A percentile compares a stretch with the other conserved stretches of the same genome.
phyloP scores from a whole-genome alignment of 2,797 vertebrate species.

The Bradypodion pumilum region DNA sequence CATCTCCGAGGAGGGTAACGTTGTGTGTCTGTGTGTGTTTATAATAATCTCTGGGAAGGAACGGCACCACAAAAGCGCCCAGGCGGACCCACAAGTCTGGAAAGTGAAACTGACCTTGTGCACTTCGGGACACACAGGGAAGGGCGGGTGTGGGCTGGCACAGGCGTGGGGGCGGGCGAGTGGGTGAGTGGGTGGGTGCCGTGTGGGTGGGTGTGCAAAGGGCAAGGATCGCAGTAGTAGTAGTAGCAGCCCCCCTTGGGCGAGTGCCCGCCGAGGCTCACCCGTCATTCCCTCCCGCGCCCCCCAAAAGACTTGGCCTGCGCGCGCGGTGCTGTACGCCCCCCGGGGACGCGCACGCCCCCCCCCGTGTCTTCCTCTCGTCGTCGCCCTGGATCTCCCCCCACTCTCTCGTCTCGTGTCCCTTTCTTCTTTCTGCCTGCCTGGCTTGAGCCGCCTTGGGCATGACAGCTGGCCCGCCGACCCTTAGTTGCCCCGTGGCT shows the following conservation, averaged over 20 bases:
- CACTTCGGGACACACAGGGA: not conserved
- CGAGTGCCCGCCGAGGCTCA: too few relatives aligned
- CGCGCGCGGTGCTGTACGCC: not conserved
- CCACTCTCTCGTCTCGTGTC: slow-evolving; percentile 73
- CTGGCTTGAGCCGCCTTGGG: slow-evolving; percentile 23
- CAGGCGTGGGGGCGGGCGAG: slow-evolving; percentile 4
- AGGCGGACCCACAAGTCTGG: not conserved
- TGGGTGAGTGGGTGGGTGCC: too few relatives aligned
- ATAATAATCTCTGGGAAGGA: not conserved
- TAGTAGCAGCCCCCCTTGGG: too few relatives aligned
- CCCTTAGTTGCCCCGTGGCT: slow-evolving; percentile 1
- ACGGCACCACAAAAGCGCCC: not conserved
- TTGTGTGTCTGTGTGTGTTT: too few relatives aligned
- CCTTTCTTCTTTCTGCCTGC: not conserved
- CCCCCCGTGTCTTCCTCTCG: not conserved
- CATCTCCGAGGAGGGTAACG: not conserved
- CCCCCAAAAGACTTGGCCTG: not conserved
- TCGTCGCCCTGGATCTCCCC: not conserved
- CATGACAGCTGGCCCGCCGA: not conserved
- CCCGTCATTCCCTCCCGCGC: too few relatives aligned
- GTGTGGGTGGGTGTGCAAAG: not conserved
- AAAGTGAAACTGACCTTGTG: slow-evolving; percentile 49
- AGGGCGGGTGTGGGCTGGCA: not conserved
- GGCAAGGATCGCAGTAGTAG: too few relatives aligned
- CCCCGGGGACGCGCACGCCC: not conserved